Evolutionary conservation across 1,140 invertebrate species (phyloP).

Genomic region (Ptiloglossa arizonensis): DNA sequence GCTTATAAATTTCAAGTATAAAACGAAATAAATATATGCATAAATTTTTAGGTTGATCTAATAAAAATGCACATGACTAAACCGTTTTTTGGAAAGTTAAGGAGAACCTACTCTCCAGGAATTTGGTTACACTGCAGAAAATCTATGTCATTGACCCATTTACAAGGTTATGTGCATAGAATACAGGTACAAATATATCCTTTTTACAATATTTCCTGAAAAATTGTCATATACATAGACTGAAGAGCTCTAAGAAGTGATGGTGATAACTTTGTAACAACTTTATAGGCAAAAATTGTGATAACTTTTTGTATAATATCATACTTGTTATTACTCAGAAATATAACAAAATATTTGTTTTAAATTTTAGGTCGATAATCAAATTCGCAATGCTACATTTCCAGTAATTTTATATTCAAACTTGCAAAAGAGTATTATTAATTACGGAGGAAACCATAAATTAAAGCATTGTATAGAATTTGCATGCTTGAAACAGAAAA

Average conservation of each 20-base stretch:
- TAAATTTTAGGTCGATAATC: slow-evolving; percentile 89
- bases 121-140: slow-evolving; percentile 88
- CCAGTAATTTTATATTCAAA: slow-evolving; percentile 88
- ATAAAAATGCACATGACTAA: slow-evolving; percentile 94
- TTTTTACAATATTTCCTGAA: too few relatives aligned
- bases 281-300: too few relatives aligned
- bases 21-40: not conserved
- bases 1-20: not conserved
- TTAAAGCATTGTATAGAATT: slow-evolving; percentile 88
- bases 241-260: too few relatives aligned
- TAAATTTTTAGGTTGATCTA: slow-evolving; percentile 87
- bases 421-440: slow-evolving; percentile 74
- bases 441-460: slow-evolving; percentile 78
- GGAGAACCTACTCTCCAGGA: slow-evolving; percentile 88
- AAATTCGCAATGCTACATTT: slow-evolving; percentile 88
- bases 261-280: too few relatives aligned
- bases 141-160: slow-evolving; percentile 86
- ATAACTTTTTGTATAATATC: too few relatives aligned
- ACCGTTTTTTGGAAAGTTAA: slow-evolving; percentile 91
- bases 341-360: slow-evolving; percentile 13
- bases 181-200: slow-evolving; percentile 81
- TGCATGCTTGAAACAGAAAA: slow-evolving; percentile 84
- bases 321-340: not conserved
- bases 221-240: too few relatives aligned
- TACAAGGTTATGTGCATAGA: slow-evolving; percentile 87